Base-by-base conservation (phyloP, 2,113 vertebrate species). In the Aythya baeri region DNA sequence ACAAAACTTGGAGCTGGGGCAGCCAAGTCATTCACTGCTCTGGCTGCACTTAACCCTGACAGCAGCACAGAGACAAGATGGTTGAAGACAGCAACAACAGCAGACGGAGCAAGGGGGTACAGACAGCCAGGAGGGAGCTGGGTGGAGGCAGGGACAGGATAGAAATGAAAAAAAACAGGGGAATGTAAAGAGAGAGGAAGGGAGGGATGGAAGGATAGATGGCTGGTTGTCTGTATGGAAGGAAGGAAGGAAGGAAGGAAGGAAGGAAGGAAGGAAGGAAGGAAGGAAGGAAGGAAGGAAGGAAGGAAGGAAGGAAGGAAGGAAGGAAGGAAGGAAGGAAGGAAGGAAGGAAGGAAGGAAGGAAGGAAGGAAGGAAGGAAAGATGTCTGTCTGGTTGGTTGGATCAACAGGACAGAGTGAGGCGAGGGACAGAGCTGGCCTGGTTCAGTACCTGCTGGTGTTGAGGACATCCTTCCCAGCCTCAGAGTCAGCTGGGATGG, bases 31-130 rank as follows among this genome's bases (percentile, higher is more conserved):
- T 26, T 66, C 5, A 7, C 71, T 17, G 36, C 73, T 57, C 57
- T 0, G 0, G 17, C 68, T 75, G 68, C 27, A 9, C 57, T 81
- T 63, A 57, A 58, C 29, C 27, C 9, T 63, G 4, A 8, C 32
- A 77, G 52, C 27, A 43, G 54, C 34, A 4, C 7, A 18, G 46
- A 36, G 27, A 63, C 0, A 23, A 44, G 73, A 77, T 46, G 41
- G n/a, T 18, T 29, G 49, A 55, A 55, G 55, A 71, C 12, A 58
- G 18, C 7, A 12, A 31, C 16, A 62, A 46, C 23, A 59, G 20
- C 32, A 61, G 21, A 65, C 17, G 22, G 7, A 20, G 5, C 0
- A 57, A 23, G 14, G 27, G 26, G 52, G 61, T 65, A 7, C 0
- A 2, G 68, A 44, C 6, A 50, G 36, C 22, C 20, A 9, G 18